A percentile compares a stretch with the other conserved stretches of the same genome.
Conservation (phyloP, 2,113 vertebrate genomes). For the Colinus virginianus region DNA sequence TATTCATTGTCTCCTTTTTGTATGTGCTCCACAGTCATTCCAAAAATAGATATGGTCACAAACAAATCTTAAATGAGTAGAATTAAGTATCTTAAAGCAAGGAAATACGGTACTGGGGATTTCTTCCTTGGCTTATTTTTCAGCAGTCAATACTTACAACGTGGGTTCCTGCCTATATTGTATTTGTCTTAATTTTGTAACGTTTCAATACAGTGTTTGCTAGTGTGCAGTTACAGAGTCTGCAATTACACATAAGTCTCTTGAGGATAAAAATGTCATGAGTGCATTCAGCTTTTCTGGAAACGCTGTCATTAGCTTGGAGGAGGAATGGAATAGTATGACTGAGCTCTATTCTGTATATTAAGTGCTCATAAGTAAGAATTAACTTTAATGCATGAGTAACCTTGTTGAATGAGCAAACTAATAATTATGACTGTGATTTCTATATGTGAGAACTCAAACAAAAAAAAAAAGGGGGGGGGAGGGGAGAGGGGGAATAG, state of each 20-base stretch:
- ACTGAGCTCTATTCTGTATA: background rate
- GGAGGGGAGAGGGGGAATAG: accelerated
- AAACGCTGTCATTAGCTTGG: background rate
- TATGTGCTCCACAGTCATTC: background rate
- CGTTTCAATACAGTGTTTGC: background rate
- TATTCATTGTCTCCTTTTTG: conserved; percentile 28
- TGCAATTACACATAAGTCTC: background rate
- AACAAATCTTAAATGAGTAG: background rate
- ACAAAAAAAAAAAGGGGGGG: background rate
- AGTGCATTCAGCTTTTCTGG: background rate
- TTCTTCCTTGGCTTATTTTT: background rate
- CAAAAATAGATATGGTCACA: conserved; percentile 23
- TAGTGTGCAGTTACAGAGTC: background rate
- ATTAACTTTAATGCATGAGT: background rate
- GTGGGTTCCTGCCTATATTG: background rate
- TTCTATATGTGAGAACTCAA: background rate
- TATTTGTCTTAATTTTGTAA: background rate
- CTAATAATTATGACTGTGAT: background rate
- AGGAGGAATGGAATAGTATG: background rate
- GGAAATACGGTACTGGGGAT: background rate
- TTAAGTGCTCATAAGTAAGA: background rate
- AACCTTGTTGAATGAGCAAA: background rate
- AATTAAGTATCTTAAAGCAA: conserved; percentile 2
- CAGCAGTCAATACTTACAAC: background rate
- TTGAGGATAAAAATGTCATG: background rate